A percentile compares a stretch with the other conserved stretches of the same genome.
Conservation (phyloP, 35 echinoderm and acorn worm genomes). For the Apostichopus japonicus region DNA sequence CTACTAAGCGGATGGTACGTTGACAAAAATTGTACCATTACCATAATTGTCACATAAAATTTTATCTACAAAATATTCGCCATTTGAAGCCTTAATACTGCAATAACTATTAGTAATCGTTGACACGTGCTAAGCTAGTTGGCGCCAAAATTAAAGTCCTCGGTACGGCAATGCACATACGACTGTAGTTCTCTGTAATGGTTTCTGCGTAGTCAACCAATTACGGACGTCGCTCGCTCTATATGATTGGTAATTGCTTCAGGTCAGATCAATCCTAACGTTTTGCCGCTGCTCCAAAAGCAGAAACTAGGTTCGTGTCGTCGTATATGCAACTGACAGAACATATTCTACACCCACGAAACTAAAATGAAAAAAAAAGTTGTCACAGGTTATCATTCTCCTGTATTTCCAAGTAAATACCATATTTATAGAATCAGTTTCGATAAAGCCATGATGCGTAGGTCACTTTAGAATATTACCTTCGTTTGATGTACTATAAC, state of each 20-base stretch:
- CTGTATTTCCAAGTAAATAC: too few relatives aligned
- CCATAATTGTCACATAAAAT: conserved; percentile 4
- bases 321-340: neutral
- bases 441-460: too few relatives aligned
- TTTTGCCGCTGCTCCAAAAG: neutral
- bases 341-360: too few relatives aligned
- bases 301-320: neutral
- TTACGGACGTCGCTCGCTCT: conserved; percentile 22
- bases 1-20: neutral
- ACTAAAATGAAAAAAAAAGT: too few relatives aligned
- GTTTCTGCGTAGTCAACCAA: conserved; percentile 14
- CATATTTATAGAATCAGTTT: too few relatives aligned
- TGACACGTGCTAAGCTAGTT: conserved; percentile 23
- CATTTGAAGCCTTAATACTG: neutral
- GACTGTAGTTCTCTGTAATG: neutral
- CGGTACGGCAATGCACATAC: neutral
- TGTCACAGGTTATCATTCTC: too few relatives aligned
- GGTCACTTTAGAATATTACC: too few relatives aligned
- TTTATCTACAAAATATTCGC: neutral
- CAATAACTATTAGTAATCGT: conserved; percentile 33
- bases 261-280: neutral
- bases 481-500: too few relatives aligned
- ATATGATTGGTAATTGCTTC: conserved; percentile 28
- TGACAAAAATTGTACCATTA: conserved; percentile 23
- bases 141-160: conserved; percentile 46